Base-by-base conservation (phyloP, 2,888 invertebrate species). In the Lamproptera curius region DNA sequence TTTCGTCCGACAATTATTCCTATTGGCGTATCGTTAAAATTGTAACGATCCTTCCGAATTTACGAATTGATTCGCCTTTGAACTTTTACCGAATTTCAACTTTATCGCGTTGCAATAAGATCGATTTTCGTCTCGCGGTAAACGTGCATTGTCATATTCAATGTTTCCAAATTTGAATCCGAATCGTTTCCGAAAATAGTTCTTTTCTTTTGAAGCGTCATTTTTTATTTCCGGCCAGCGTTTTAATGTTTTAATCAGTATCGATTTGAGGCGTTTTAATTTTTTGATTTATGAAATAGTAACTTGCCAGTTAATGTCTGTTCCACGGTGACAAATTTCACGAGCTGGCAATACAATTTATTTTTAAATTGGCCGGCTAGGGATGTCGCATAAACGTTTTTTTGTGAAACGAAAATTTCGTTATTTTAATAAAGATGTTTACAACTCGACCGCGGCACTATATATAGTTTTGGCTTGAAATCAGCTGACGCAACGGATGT, bases 391-490 rank as follows among this genome's bases (percentile, higher is more conserved):
- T 13, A 26, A 11, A 6, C 11, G 13, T 28, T 17, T 16, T 16
- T 28, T 42, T 40, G 35, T 35, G 40, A 34, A 35, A 44, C 13
- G 35, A 35, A n/a, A 11, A 11, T 11, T 31, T 28, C 13, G 20
- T 17, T 33, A 26, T 38, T 54, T 56, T 57, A 49, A 58, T 56
- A 39, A 48, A 49, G 42, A 39, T 63, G 62, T 62, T 63, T 63
- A 59, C 61, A 51, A 17, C 20, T 44, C 51, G 2, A 3, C 36
- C 35, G 43, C 52, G 48, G 46, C 36, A 49, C 57, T 61, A 64
- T 59, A 61, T 62, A 55, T 62, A 63, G 56, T 57, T 62, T 63
- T 62, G 62, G 64, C 64, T 53, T 52, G 48, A 51, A 57, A 59
- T 57, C 63, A 58, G 58, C 58, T 57, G 55, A 51, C 43, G 54